Evolutionary conservation across 37 sponge, comb jelly and placozoan genomes (phyloP), one percentile per base, ranked within the genome.

Genomic region (Petrosia ficiformis): DNA sequence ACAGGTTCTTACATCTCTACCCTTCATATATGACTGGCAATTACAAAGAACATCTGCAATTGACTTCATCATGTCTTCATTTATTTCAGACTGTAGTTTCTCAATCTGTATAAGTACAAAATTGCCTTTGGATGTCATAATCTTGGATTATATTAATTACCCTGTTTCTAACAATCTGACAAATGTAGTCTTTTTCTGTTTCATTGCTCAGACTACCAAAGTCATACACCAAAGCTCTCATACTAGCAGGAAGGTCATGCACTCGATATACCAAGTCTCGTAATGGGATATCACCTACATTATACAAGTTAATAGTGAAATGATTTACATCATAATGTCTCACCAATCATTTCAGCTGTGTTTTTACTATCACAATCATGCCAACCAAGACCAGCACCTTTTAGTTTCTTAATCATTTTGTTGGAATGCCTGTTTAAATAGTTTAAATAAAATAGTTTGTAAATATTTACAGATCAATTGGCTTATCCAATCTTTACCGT

Each of bases 221-320:
- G 74, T 92, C 92, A 87, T 87, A 92, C 4, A 92, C 86, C 61
- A 92, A 74, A 48, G 92, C 82, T 42, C 60, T 73, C 81, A 92
- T 54, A 57, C 87, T 82, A 60, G 79, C 77, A 71, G 92, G 92
- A n/a, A 92, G 69, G 21, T 82, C 80, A 37, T 82, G 80, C 29
- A 92, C 92, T 41, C 92, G 67, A 65, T 92, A 92, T 39, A 92
- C 92, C 57, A 92, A 57, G n/a, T 86, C 79, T 38, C 94, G 59
- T 42, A 93, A 83, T 31, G 94, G 94, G 58, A 88, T 90, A 3
- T 76, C 39, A 56, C 83, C 83, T 83, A 42, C n/a, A 24, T 4
- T 28, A 61, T n/a, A n/a, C 11, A n/a, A 11, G n/a, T 26, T 26
- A 6, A 5, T 11, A 11, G 11, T 11, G 5, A 61, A 24, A 61